Evolutionary conservation across 2,888 invertebrate species (phyloP).

Genomic region (Athripsodes cinereus): DNA sequence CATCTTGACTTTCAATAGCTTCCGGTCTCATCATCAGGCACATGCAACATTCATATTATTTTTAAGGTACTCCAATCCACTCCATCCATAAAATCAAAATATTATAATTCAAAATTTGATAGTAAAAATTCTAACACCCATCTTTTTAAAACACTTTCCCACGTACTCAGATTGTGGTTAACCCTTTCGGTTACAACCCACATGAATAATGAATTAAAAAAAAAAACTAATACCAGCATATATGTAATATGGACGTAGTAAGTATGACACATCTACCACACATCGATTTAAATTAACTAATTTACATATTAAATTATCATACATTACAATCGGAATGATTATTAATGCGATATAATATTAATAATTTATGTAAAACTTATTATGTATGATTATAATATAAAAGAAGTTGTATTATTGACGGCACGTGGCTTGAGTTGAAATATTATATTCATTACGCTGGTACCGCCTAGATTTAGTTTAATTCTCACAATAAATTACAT

Average conservation of each 20-base stretch:
- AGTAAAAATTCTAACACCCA: too few relatives aligned
- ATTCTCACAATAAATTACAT: neutral
- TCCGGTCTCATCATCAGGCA: too few relatives aligned
- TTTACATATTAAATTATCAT: constrained; percentile 1
- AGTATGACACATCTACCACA: neutral
- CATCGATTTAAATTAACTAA: neutral
- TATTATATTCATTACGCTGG: neutral
- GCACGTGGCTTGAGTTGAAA: neutral
- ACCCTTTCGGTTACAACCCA: neutral
- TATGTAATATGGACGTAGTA: neutral
- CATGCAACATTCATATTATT: too few relatives aligned
- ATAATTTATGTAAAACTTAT: neutral
- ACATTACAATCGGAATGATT: neutral
- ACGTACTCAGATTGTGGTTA: neutral
- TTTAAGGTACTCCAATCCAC: too few relatives aligned
- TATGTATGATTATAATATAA: neutral
- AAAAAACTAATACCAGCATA: neutral
- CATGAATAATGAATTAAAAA: neutral
- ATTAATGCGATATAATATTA: neutral
- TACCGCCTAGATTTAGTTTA: neutral
- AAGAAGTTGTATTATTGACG: too few relatives aligned
- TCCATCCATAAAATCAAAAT: too few relatives aligned
- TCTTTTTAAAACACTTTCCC: neutral
- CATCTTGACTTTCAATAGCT: too few relatives aligned
- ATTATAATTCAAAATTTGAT: too few relatives aligned